Conservation (phyloP, 1,140 invertebrate genomes). For the Pentalonia nigronervosa region DNA sequence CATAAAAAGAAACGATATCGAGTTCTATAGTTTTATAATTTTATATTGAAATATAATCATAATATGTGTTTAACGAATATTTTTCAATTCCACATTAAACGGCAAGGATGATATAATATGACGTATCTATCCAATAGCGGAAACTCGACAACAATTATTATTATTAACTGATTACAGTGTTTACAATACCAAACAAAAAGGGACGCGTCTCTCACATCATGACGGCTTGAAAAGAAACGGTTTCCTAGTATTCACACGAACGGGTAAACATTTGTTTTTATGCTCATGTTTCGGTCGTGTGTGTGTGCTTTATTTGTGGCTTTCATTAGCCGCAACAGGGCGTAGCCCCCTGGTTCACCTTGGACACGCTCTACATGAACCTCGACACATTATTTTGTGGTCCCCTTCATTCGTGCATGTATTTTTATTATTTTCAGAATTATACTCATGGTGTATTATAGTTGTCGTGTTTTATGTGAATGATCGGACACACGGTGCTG, state of each 20-base stretch:
- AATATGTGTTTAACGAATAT: neutral
- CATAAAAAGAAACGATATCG: neutral
- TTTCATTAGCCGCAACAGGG: conserved; percentile 49
- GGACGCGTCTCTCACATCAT: neutral
- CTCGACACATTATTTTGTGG: conserved; percentile 54
- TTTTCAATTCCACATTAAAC: neutral
- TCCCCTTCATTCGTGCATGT: conserved; percentile 10
- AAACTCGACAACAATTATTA: neutral
- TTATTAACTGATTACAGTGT: neutral
- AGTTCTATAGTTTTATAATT: neutral
- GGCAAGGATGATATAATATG: neutral
- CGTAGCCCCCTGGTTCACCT: conserved; percentile 53
- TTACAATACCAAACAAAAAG: neutral
- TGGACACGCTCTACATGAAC: conserved; percentile 56
- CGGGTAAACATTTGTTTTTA: conserved; percentile 11
- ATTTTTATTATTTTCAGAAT: neutral
- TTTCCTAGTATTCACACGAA: neutral
- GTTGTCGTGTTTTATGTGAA: neutral
- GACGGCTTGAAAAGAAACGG: neutral
- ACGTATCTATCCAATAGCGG: no score
- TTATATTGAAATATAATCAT: no score
- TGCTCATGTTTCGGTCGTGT: neutral
- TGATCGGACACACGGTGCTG: neutral
- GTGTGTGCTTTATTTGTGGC: conserved; percentile 35
- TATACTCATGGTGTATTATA: neutral